Evolutionary conservation across 1,140 invertebrate genomes (phyloP), one percentile per base, ranked within the genome.

Genomic region (Sogatella furcifera): DNA sequence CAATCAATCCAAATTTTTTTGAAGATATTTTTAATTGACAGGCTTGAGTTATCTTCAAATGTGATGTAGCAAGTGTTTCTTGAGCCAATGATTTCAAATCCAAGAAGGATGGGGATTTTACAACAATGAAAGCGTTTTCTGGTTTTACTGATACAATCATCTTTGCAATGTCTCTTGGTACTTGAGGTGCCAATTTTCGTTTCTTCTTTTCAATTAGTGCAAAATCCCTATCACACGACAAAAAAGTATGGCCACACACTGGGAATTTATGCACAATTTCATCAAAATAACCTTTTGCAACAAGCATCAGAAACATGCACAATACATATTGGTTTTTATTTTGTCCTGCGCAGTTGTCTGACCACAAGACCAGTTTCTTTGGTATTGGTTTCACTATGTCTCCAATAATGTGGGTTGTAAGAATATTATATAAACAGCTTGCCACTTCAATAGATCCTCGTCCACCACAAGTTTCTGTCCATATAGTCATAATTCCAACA

Each of bases 311-410:
- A 49, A 49, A 49, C 34, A 49, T 49, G 21, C 46, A 49, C 46
- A 22, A 22, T 6, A 49, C 46, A 17, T 49, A 49, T 49, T 49
- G 46, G 10, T 49, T 49, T 49, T 49, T 49, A 49, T 49, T 49
- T 49, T 49, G 46, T 49, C 15, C 46, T 49, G 46, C 46, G 46
- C 46, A 49, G 46, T 49, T 49, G 21, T 49, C 46, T 49, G 46
- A 49, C 46, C 21, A 49, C 46, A 49, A 11, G 10, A 17, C 46
- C 10, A 49, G 21, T 49, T 49, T 49, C 21, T 22, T 49, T 11
- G 46, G 46, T 49, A 49, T 2, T 5, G 46, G 46, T 49, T 49
- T 49, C 21, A 49, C 46, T 49, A 22, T 49, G 10, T 49, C 46
- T 49, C 46, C 21, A 49, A 15, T 15, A 49, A 49, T 49, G 46